Conservation (phyloP, 2,888 invertebrate genomes). For the Linyphia triangularis region DNA sequence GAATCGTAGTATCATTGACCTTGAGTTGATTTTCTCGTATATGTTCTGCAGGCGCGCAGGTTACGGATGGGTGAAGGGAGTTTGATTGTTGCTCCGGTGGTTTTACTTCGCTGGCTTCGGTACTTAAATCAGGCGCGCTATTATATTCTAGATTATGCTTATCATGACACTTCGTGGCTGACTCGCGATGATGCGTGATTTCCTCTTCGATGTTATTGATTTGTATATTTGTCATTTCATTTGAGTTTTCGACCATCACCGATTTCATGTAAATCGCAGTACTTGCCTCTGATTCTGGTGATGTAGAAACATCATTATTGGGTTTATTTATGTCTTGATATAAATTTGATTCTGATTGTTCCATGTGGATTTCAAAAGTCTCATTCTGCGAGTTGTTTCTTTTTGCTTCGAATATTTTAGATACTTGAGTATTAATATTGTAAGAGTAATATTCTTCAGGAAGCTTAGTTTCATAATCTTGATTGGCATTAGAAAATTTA, state of each 20-base stretch:
- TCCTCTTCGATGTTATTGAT: conserved; percentile 11
- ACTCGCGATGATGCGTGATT: neutral
- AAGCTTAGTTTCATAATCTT: conserved; percentile 25
- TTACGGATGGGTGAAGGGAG: neutral
- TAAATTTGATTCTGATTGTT: neutral
- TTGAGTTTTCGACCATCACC: neutral
- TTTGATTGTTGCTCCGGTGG: neutral
- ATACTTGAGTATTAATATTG: conserved; percentile 44
- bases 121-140: conserved; percentile 1
- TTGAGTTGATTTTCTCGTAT: conserved; percentile 36
- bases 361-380: neutral
- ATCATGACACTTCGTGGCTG: neutral
- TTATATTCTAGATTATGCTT: neutral
- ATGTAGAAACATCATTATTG: neutral
- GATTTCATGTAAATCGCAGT: neutral
- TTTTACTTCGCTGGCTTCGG: neutral
- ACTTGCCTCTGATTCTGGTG: neutral
- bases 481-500: neutral
- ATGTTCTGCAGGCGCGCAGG: neutral
- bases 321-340: neutral
- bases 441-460: conserved; percentile 33
- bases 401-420: neutral
- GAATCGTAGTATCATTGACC: conserved; percentile 61
- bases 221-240: neutral
- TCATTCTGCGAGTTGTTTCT: neutral